Evolutionary conservation across 2,888 invertebrate genomes (phyloP).

Genomic region (Eubasilissa splendida): DNA sequence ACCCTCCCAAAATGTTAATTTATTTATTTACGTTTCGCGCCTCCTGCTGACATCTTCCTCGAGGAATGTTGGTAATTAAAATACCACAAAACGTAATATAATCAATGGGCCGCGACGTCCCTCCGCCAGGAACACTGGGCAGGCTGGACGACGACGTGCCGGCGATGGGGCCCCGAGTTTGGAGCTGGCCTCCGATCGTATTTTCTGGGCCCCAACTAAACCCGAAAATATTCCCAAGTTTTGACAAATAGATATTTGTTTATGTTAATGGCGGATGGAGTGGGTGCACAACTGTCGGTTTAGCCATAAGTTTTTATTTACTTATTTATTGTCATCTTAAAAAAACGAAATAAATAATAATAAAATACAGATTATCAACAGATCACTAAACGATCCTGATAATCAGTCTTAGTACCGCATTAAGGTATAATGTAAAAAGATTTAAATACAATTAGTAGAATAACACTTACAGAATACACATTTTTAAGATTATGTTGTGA

Average conservation of each 20-base stretch:
- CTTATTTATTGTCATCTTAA: neutral
- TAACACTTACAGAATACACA: no score
- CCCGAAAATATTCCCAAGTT: conserved; percentile 22
- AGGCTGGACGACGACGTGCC: neutral
- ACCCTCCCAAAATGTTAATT: no score
- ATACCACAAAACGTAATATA: conserved; percentile 11
- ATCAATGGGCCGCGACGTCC: conserved; percentile 1
- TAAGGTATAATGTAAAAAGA: no score
- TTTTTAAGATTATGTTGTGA: no score
- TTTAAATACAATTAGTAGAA: no score
- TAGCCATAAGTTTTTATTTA: neutral
- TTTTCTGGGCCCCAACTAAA: conserved; percentile 8
- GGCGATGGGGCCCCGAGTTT: neutral
- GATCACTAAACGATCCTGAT: no score
- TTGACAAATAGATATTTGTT: conserved; percentile 45
- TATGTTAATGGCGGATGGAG: conserved; percentile 13
- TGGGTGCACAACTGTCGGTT: neutral
- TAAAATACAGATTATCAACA: neutral
- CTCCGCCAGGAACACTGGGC: neutral
- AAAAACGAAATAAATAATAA: neutral
- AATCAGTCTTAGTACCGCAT: no score
- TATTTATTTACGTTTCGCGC: conserved; percentile 16
- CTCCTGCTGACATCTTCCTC: conserved; percentile 30
- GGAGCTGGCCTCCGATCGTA: conserved; percentile 3
- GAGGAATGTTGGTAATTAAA: conserved; percentile 30